Evolutionary conservation across 1,140 invertebrate species (phyloP).

Genomic region (Tetragnatha versicolor): DNA sequence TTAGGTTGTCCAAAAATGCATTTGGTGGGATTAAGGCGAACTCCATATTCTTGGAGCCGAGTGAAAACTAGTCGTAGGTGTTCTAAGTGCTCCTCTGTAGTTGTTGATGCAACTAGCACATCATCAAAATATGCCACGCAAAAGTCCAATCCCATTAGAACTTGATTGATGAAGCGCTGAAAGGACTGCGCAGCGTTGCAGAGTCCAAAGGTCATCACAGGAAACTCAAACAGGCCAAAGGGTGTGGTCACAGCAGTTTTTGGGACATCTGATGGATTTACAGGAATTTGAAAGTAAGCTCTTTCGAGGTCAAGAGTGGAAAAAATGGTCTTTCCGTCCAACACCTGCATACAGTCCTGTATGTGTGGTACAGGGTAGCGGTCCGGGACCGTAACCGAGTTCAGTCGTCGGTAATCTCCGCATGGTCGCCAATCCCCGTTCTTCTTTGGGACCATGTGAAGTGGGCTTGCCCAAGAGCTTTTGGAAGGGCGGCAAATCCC

Average conservation of each 20-base stretch:
- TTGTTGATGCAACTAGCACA: constrained; percentile 63
- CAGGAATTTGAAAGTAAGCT: constrained; percentile 34
- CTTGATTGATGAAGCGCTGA: constrained; percentile 42
- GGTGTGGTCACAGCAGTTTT: constrained; percentile 51
- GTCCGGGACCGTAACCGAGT: constrained; percentile 40
- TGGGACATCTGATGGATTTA: constrained; percentile 21
- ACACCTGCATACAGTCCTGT: constrained; percentile 34
- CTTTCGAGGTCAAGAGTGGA: constrained; percentile 3
- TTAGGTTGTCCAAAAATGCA: constrained; percentile 32
- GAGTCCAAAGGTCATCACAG: constrained; percentile 46
- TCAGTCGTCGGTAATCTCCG: constrained; percentile 48
- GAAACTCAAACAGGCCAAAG: constrained; percentile 46
- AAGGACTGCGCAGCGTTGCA: constrained; percentile 49
- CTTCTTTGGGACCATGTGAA: constrained; percentile 58
- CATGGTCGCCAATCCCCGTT: constrained; percentile 26
- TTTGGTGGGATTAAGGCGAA: constrained; percentile 60
- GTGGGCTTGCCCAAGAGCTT: constrained; percentile 56
- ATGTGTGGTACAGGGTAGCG: constrained; percentile 47
- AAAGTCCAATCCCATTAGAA: not conserved
- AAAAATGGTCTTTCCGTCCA: constrained; percentile 15
- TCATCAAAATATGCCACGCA: constrained; percentile 9
- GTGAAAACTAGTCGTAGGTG: constrained; percentile 63
- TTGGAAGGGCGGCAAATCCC: constrained; percentile 55
- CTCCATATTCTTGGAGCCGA: constrained; percentile 58
- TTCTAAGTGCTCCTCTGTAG: constrained; percentile 60